Conservation (phyloP, 30 jellyfish, hydroid and myxozoan species). For the Aurelia sp. region DNA sequence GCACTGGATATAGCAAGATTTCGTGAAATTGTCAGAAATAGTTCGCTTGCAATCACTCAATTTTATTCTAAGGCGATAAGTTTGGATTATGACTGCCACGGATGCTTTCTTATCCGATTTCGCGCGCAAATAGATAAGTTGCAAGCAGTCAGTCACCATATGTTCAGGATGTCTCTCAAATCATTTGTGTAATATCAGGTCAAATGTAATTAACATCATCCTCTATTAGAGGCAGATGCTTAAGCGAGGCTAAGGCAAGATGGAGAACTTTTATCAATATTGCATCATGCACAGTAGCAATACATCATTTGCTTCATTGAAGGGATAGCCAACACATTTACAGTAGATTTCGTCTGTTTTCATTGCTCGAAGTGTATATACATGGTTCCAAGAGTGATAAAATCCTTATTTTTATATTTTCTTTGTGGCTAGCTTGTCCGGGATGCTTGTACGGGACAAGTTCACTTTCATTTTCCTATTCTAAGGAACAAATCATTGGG, state of each 20-base stretch:
- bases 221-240: too few species aligned
- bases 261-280: too few species aligned
- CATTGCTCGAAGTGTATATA: too few species aligned
- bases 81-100: not conserved
- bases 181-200: not conserved
- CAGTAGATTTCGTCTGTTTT: too few species aligned
- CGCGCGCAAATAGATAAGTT: conserved; percentile 6
- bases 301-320: too few species aligned
- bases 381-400: too few species aligned
- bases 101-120: conserved; percentile 5
- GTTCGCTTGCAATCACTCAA: not conserved
- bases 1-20: too few species aligned
- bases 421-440: not conserved
- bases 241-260: too few species aligned
- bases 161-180: not conserved
- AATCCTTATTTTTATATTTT: too few species aligned
- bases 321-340: too few species aligned
- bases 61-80: not conserved
- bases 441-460: not conserved
- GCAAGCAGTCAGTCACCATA: conserved; percentile 17
- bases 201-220: not conserved
- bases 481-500: not conserved
- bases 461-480: not conserved
- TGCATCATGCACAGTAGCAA: too few species aligned
- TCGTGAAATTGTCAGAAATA: too few species aligned